Percentiles rank a stretch among this genome's conserved stretches.
phyloP scores from a whole-genome alignment of 2,888 invertebrate genomes.

The Leucania comma region DNA sequence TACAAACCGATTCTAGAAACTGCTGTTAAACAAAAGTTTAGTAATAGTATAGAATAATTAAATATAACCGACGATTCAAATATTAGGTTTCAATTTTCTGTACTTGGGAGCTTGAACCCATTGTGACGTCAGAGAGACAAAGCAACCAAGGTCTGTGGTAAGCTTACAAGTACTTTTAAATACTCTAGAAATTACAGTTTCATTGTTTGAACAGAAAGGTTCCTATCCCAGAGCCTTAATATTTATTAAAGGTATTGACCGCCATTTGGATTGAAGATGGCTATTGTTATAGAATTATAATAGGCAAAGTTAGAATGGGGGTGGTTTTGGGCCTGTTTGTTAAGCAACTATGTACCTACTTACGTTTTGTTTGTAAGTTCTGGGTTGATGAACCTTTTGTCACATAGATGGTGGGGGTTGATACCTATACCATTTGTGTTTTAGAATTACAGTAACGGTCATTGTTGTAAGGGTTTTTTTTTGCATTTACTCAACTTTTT shows the following conservation, averaged over 20 bases:
- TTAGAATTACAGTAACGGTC: not conserved
- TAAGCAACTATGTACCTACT: constrained; percentile 61
- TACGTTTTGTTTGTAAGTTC: constrained; percentile 49
- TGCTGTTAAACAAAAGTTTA: not conserved
- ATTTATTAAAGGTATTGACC: constrained; percentile 72
- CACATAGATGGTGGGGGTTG: not conserved
- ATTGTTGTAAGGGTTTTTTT: no score
- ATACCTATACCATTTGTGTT: constrained; percentile 1
- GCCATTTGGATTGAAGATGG: constrained; percentile 66
- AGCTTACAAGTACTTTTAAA: constrained; percentile 59
- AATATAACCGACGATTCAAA: not conserved
- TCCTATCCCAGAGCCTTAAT: constrained; percentile 64
- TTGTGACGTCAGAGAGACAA: constrained; percentile 29
- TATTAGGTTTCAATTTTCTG: constrained; percentile 18
- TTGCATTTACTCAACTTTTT: no score
- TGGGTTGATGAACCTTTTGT: constrained; percentile 39
- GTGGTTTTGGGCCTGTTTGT: constrained; percentile 60
- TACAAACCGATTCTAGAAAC: not conserved
- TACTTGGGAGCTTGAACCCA: constrained; percentile 2
- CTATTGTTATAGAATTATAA: constrained; percentile 72
- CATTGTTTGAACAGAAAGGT: constrained; percentile 69
- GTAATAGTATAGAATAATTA: not conserved
- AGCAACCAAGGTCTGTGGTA: constrained; percentile 41
- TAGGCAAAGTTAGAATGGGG: constrained; percentile 66
- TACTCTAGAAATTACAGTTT: constrained; percentile 62